Base-by-base conservation (phyloP, 2,113 vertebrate genomes). In the Clupea harengus region DNA sequence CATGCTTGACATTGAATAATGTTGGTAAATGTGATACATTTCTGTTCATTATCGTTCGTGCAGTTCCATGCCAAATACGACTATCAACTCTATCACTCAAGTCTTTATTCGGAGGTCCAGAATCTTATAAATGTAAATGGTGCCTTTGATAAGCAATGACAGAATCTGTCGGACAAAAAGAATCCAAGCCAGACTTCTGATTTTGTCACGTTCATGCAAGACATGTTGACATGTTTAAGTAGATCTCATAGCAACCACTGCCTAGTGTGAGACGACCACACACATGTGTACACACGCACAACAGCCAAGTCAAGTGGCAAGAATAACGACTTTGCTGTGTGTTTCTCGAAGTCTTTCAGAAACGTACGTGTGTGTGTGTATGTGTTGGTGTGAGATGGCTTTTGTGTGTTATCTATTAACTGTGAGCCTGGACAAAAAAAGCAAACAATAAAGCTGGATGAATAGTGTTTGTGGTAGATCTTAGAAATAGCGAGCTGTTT, bases 361-460 rank as follows among this genome's bases (percentile, higher is more conserved):
- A 15, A 17, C 4, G 67, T 39, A 11, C 39, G 25, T 32, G 67
- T 75, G 67, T 75, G 60, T 64, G 60, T 20, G 6, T 20, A 7
- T 39, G 67, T 32, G 28, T 39, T 39, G 10, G n/a, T 25, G n/a
- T 67, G 4, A 67, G 22, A 67, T 67, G n/a, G 4, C 4, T 39
- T 32, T 28, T 75, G 10, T 39, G 28, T 75, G 28, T 20, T 50
- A 25, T 32, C n/a, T 47, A 83, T 10, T 44, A 64, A 67, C 54
- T 45, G 39, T 83, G 52, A 60, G 39, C 83, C 10, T 6, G 47
- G 28, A 64, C 17, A 64, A 64, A 46, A 64, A 83, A 45, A 9
- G 28, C 83, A 83, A 64, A 83, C 28, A 83, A 9, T 83, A n/a
- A 83, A 25, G 54, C 50, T 72, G 84, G 50, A 25, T 64, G 47